Conservation (phyloP, 2,888 invertebrate species). For the Hirudinaria manillensis region DNA sequence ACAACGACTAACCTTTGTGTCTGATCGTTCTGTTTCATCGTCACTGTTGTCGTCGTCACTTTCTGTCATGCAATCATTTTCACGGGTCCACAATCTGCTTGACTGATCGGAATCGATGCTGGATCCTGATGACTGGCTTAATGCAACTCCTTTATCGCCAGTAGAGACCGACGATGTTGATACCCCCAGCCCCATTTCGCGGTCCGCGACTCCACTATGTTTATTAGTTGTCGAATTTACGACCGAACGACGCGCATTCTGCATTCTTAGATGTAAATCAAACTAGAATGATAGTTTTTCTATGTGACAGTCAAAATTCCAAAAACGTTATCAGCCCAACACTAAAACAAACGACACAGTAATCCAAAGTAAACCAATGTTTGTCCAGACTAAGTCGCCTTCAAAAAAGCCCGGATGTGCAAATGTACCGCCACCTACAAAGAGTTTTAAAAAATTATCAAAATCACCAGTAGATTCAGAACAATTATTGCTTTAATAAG, state of each 20-base stretch:
- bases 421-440: slow-evolving; percentile 29
- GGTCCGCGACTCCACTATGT: slow-evolving; percentile 14
- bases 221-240: slow-evolving; percentile 29
- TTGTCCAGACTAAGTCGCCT: slow-evolving; percentile 19
- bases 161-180: slow-evolving; percentile 25
- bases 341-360: too few species aligned
- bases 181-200: slow-evolving; percentile 30
- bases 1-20: too few species aligned
- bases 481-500: too few species aligned
- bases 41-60: slow-evolving; percentile 31
- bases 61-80: slow-evolving; percentile 27
- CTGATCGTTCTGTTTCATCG: slow-evolving; percentile 5
- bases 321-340: too few species aligned
- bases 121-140: slow-evolving; percentile 29
- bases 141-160: slow-evolving; percentile 13
- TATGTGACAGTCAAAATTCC: not conserved
- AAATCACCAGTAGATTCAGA: too few species aligned
- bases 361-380: too few species aligned
- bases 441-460: slow-evolving; percentile 7
- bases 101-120: slow-evolving; percentile 30
- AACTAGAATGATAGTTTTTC: slow-evolving; percentile 10
- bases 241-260: slow-evolving; percentile 32
- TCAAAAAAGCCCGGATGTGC: slow-evolving; percentile 29
- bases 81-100: slow-evolving; percentile 13
- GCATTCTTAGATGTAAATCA: slow-evolving; percentile 30